phyloP scores from a whole-genome alignment of 2,113 vertebrate species.

The Otis tarda region DNA sequence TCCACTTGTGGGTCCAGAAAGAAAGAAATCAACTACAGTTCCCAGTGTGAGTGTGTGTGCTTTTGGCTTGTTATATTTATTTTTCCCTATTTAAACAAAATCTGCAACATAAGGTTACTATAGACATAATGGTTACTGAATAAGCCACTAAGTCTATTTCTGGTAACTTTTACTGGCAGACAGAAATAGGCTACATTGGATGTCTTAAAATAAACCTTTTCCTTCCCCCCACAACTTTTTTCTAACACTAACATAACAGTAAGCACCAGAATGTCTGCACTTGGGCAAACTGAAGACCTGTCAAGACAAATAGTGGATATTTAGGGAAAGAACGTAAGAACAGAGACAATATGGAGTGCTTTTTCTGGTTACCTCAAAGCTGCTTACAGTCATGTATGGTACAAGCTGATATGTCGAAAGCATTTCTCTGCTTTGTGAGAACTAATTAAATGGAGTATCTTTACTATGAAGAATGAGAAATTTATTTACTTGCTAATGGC shows the following conservation, averaged over 20 bases:
- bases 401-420: background rate
- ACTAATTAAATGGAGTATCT: background rate
- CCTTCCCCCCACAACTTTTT: background rate
- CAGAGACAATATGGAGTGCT: background rate
- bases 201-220: constrained; percentile 31
- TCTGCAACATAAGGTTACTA: background rate
- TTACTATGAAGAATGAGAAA: background rate
- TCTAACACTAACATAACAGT: background rate
- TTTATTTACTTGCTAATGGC: constrained; percentile 6
- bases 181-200: constrained; percentile 30
- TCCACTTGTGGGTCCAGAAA: constrained; percentile 90
- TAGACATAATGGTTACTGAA: constrained; percentile 1
- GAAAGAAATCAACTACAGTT: constrained; percentile 87
- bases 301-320: background rate
- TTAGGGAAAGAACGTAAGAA: background rate
- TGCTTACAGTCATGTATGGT: background rate
- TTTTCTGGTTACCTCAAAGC: background rate
- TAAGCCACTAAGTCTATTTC: constrained; percentile 25
- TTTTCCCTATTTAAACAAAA: constrained; percentile 20
- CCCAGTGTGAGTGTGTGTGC: constrained; percentile 83
- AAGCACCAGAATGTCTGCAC: background rate
- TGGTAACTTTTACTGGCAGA: constrained; percentile 17
- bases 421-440: constrained; percentile 7
- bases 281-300: background rate
- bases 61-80: constrained; percentile 2